Evolutionary conservation across 2,888 invertebrate species (phyloP), one percentile per base, ranked within the genome.

Genomic region (Lepidocyrtinus sp.): DNA sequence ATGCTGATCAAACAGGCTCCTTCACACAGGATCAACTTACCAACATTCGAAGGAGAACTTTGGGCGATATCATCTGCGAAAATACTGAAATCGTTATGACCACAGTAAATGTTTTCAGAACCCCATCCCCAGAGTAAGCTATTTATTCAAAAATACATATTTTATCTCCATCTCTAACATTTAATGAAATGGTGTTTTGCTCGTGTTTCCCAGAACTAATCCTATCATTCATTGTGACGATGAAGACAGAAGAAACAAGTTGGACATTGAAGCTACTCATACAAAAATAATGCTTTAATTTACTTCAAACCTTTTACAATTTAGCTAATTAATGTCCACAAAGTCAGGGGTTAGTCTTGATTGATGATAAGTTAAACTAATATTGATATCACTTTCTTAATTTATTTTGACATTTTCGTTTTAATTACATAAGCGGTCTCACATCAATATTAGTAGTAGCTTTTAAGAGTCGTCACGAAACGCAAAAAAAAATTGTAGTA

Each of bases 51-150:
- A 59, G 67, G 7, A 71, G 85, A 27, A 83, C 79, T 15, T 61
- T 86, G 12, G 84, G 84, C 15, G 85, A 85, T 50, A 64, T 85
- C 9, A 82, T 85, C 5, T 85, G 85, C 61, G 83, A 85, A 69
- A 85, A 84, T 63, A 84, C 83, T 69, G 61, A 83, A 26, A 3
- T 84, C 7, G 64, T 50, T 15, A 75, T 74, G 75, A 82, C 84
- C 0, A 79, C 84, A 22, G 27, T 21, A 1, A 84, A 85, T 63
- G 85, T 81, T 0, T 85, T 85, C 70, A 69, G 75, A 68, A 75
- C 64, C 21, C 24, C 76, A 5, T 78, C 81, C 1, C 7, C 59
- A 19, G 59, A 22, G 82, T 82, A 82, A 50, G 70, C 3, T 59
- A 45, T 63, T 2, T 19, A 21, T 50, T 15, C 7, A 15, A 9